These are phyloP conservation scores for Drosophila siamana DNA, from an alignment of 2,888 invertebrate species.

Conservation along the genomic window DNA sequence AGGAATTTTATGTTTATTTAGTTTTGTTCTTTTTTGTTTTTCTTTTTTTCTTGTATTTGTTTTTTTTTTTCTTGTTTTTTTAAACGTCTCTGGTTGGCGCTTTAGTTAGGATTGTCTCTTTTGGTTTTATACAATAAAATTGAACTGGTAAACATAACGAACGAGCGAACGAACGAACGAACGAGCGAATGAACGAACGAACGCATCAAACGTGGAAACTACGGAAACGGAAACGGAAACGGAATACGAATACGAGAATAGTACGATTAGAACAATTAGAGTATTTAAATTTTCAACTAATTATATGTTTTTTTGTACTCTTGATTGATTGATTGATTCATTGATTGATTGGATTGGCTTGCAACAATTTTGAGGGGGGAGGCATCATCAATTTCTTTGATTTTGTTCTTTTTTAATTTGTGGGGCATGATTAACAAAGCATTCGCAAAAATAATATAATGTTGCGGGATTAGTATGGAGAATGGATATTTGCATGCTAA, in stretches of 20 bases:
- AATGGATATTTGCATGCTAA: slow-evolving; percentile 10
- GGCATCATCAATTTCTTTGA: neutral
- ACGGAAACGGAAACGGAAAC: slow-evolving; percentile 53
- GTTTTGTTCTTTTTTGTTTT: slow-evolving; percentile 1
- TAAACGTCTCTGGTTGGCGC: slow-evolving; percentile 16
- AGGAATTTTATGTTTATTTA: slow-evolving; percentile 1
- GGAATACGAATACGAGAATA: slow-evolving; percentile 33
- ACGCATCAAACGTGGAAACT: slow-evolving; percentile 65
- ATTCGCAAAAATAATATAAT: slow-evolving; percentile 34
- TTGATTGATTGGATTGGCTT: neutral
- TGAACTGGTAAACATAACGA: slow-evolving; percentile 56
- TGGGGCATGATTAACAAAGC: slow-evolving; percentile 22
- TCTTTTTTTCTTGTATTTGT: neutral
- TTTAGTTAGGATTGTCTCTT: slow-evolving; percentile 12
- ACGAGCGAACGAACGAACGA: slow-evolving; percentile 56
- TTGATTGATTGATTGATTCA: slow-evolving; percentile 5
- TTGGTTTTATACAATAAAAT: slow-evolving; percentile 36
- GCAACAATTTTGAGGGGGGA: neutral
- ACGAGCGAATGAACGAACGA: slow-evolving; percentile 42
- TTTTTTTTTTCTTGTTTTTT: neutral
- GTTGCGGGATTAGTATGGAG: neutral
- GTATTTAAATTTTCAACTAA: slow-evolving; percentile 14
- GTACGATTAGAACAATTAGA: slow-evolving; percentile 24
- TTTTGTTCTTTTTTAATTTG: slow-evolving; percentile 3
- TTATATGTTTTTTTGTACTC: neutral